Conservation (phyloP, 1,140 invertebrate genomes). For the Eubasilissa regina region DNA sequence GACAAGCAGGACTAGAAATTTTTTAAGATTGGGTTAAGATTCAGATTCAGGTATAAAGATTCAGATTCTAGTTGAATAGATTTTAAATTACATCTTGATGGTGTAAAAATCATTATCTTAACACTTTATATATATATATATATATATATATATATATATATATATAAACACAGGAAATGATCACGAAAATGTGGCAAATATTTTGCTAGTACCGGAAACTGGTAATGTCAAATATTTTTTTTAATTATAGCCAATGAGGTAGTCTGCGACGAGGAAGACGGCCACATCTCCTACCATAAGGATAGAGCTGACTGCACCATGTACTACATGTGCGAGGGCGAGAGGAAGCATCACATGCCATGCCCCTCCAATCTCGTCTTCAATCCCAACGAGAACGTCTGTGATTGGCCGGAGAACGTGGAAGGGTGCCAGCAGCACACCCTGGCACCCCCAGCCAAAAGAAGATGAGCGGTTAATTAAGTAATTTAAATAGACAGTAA, state of each 20-base stretch:
- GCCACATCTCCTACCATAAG: conserved; percentile 92
- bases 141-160: too few species aligned
- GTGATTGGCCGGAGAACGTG: conserved; percentile 97
- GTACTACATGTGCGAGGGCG: conserved; percentile 97
- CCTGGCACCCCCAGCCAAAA: conserved; percentile 79
- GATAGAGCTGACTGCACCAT: conserved; percentile 93
- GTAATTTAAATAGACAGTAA: conserved; percentile 21
- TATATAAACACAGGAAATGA: too few species aligned
- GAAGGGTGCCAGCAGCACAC: conserved; percentile 89
- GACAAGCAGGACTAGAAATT: too few species aligned
- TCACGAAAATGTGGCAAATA: too few species aligned
- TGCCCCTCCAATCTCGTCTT: conserved; percentile 95
- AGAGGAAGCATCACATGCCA: conserved; percentile 97
- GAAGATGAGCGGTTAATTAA: conserved; percentile 53
- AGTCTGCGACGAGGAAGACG: conserved; percentile 92
- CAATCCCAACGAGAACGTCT: conserved; percentile 94
- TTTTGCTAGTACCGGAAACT: too few species aligned
- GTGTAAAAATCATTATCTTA: too few species aligned
- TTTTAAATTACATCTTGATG: too few species aligned
- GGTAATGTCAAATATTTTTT: neutral
- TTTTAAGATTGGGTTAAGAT: too few species aligned
- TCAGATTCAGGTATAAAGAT: too few species aligned
- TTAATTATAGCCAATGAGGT: conserved; percentile 84
- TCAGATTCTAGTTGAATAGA: too few species aligned
- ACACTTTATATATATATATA: too few species aligned